A percentile compares a stretch with the other conserved stretches of the same genome.
These are phyloP conservation scores for Smithornis capensis DNA, from an alignment of 2,113 vertebrate species.

Conservation along the genomic window DNA sequence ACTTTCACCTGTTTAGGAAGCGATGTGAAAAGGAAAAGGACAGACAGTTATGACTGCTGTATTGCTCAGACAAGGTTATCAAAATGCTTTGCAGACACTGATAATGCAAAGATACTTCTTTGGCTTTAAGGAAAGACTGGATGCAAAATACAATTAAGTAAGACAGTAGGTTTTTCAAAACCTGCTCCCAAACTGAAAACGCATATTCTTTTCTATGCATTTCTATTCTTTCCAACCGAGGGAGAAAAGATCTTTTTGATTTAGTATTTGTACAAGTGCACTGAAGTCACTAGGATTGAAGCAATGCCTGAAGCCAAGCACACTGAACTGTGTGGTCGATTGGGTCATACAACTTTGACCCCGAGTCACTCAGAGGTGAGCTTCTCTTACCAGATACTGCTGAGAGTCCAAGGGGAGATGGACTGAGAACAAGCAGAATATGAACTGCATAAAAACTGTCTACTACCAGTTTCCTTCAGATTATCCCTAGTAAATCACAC, in stretches of 20 bases:
- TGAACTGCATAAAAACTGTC: background rate
- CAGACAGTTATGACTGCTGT: background rate
- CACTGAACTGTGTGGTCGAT: rapidly evolving
- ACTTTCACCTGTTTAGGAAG: background rate
- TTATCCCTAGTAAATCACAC: background rate
- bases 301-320: background rate
- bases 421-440: background rate
- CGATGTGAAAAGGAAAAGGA: background rate
- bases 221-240: background rate
- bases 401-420: background rate
- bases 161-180: background rate
- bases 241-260: background rate
- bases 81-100: background rate
- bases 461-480: background rate
- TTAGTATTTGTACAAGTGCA: background rate
- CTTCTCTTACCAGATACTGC: background rate
- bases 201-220: background rate
- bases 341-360: background rate
- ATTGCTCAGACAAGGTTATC: background rate
- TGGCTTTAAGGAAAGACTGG: background rate
- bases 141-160: background rate
- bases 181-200: background rate
- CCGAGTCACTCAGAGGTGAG: background rate
- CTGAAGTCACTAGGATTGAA: background rate
- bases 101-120: rapidly evolving